Base-by-base conservation (phyloP, 2,888 invertebrate species). In the Hirtodrosophila cameraria region DNA sequence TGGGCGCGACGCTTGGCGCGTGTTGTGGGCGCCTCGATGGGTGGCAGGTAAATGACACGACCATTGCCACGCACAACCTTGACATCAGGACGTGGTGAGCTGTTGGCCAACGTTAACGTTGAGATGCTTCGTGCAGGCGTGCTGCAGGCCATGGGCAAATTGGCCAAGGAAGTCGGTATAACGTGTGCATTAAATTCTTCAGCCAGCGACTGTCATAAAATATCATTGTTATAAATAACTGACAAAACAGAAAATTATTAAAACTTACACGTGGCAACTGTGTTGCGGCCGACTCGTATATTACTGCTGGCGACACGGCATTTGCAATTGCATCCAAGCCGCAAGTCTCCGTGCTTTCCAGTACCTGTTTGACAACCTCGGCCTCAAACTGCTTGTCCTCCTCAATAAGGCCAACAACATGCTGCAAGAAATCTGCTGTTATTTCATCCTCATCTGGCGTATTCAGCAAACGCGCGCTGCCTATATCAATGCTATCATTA, bases 1-100 rank as follows among this genome's bases (percentile, higher is more conserved):
- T 93, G 93, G 58, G 92, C 93, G 66, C 93, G 93, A 9, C 93
- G 91, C 86, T 95, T 94, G 13, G 96, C 95, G 33, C 96, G 92
- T 0, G 96, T 96, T 1, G 96, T 94, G 6, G 96, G 96, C 15
- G 96, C 94, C 90, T 96, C 96, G 50, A 96, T 95, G 0, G 96
- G 96, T 9, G 96, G 96, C 64, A 96, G 91, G 0, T 94, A 95
- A 46, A 96, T 94, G 30, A 96, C 93, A 25, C 95, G 92, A 1
- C 96, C 96, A 88, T 95, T 95, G 13, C 94, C 92, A 13, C 95
- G 92, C 7, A 96, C 92, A 67, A 96, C 94, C 90, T 96, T 95
- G 58, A 95, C 94, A 73, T 94, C 89, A 9, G 86, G 75, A 0
- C 88, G 87, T 7, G 62, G 7, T n/a, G n/a, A n/a, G n/a, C n/a